Base-by-base conservation (phyloP, 92 coral and sea anemone species). In the Phenganax subtilis region DNA sequence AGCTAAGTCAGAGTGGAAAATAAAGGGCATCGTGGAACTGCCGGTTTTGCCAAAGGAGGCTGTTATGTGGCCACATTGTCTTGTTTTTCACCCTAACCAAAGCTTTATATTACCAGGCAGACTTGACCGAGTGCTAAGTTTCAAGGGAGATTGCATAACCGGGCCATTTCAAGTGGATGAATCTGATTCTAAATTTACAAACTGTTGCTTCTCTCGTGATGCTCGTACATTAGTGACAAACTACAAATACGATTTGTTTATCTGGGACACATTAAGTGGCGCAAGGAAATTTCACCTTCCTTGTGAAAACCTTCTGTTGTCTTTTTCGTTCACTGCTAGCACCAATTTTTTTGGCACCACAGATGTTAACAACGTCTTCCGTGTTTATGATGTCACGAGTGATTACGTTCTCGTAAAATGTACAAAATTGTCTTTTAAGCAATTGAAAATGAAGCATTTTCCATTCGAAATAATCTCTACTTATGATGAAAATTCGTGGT, bases 1-100 rank as follows among this genome's bases (percentile, higher is more conserved):
- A 17, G 88, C 88, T 63, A 60, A 59, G 55, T 75, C 81, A 7
- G 76, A 75, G 10, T 89, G 92, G 92, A 57, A 68, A 14, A 75
- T 27, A 58, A 69, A 55, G 28, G 72, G 72, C 51, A 57, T 74
- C 3, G 84, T 86, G 44, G 88, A 89, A 62, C 28, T 62, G 17
- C 68, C 28, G 3, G 3, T 15, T 62, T 16, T 16, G 6, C 65
- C 65, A 60, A 9, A 62, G 17, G 28, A 62, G 17, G 28, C 14
- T 62, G 17, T 8, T 62, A n/a, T 62, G 68, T 62, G 1, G 68
- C 68, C 28, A 16, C 68, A 62, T 62, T 79, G 72, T 12, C 12
- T 52, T 79, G 83, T 78, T 53, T 78, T 78, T n/a, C 82, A 78
- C 69, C 82, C 82, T 61, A 6, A 61, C 52, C 72, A 59, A 0